A percentile compares a stretch with the other conserved stretches of the same genome.
Conservation (phyloP, 2,888 invertebrate genomes). For the Neria commutata region DNA sequence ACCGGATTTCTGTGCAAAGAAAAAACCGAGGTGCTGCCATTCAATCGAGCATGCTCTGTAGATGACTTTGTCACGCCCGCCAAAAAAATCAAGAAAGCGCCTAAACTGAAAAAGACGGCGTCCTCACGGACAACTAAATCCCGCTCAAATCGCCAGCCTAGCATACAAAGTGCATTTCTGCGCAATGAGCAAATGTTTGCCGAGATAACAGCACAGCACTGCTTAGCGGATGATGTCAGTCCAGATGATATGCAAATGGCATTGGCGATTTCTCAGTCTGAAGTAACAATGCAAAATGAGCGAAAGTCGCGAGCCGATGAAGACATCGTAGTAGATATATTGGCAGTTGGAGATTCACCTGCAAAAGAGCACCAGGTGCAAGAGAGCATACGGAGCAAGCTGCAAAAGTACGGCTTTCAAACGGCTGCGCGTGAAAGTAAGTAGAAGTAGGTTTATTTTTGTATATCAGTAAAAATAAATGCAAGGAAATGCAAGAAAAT, state of each 20-base stretch:
- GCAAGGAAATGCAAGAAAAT: not conserved
- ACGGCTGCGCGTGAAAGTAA: conserved; percentile 50
- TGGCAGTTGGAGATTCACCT: conserved; percentile 21
- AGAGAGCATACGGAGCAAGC: conserved; percentile 62
- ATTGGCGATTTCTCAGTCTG: conserved; percentile 70
- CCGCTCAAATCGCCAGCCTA: conserved; percentile 45
- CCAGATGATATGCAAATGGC: conserved; percentile 72
- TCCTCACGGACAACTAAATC: conserved; percentile 18
- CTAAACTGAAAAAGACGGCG: conserved; percentile 36
- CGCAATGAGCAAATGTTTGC: conserved; percentile 57
- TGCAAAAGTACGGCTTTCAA: conserved; percentile 70
- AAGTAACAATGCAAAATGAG: conserved; percentile 41
- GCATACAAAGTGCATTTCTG: conserved; percentile 53
- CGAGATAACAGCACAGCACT: conserved; percentile 56
- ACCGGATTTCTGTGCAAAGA: conserved; percentile 33
- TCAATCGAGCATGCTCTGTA: no score
- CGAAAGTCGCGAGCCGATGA: conserved; percentile 22
- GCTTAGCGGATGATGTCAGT: conserved; percentile 65
- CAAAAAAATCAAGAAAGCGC: conserved; percentile 43
- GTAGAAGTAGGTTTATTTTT: not conserved
- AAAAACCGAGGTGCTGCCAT: conserved; percentile 10
- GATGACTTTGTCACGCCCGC: conserved; percentile 38
- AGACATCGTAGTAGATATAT: conserved; percentile 31
- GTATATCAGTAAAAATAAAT: not conserved
- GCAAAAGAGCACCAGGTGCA: conserved; percentile 33